These are phyloP conservation scores for Piprites chloris DNA, from an alignment of 2,113 vertebrate genomes.

Conservation along the genomic window DNA sequence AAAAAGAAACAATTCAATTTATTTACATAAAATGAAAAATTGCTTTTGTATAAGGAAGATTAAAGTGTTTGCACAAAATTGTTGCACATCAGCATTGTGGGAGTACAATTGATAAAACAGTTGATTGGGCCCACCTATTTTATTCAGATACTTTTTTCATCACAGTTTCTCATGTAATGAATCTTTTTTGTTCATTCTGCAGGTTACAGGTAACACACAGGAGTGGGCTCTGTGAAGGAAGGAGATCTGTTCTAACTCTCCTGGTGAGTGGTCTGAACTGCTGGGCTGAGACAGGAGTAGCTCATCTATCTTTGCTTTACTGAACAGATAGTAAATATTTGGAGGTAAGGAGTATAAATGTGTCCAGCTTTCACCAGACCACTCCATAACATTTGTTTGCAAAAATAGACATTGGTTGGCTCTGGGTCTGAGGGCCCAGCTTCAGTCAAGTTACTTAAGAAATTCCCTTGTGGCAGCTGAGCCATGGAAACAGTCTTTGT, in stretches of 20 bases:
- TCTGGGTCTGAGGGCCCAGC: not conserved
- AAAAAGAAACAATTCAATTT: not conserved
- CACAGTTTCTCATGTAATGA: not conserved
- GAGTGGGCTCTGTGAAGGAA: not conserved
- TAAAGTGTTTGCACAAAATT: not conserved
- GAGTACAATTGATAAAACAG: not conserved
- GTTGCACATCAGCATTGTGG: not conserved
- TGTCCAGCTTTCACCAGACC: not conserved
- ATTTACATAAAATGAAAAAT: not conserved
- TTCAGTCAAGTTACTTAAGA: not conserved
- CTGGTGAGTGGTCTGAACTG: not conserved
- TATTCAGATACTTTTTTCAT: not conserved
- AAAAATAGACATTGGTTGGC: rapidly evolving
- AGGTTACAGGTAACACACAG: not conserved
- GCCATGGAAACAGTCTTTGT: not conserved
- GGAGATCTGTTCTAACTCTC: not conserved
- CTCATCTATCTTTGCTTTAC: not conserved
- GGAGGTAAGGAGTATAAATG: not conserved
- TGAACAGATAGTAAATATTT: not conserved
- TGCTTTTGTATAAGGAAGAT: not conserved
- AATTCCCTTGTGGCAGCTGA: not conserved
- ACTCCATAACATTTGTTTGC: not conserved
- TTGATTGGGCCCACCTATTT: not conserved
- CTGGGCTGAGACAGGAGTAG: not conserved
- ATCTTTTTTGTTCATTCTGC: not conserved